A percentile compares a stretch with the other conserved stretches of the same genome.
Evolutionary conservation across 2,113 vertebrate genomes (phyloP).

Genomic region (Ophiodon elongatus): DNA sequence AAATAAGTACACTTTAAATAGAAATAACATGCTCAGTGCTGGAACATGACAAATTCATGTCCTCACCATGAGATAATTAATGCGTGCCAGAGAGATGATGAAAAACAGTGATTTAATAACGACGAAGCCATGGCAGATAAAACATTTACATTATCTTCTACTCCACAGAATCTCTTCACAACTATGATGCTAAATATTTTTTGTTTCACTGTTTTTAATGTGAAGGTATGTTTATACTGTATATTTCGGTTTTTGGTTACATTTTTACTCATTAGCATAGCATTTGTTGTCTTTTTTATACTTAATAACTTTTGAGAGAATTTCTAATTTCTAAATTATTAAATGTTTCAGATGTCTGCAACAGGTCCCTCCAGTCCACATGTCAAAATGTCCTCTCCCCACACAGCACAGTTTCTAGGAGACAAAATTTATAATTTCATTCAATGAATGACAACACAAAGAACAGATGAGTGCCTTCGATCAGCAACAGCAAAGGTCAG

Average conservation of each 20-base stretch:
- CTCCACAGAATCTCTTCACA: neutral
- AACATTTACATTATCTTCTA: neutral
- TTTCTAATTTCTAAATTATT: neutral
- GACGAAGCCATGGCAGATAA: neutral
- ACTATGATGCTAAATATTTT: no score
- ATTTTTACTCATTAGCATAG: neutral
- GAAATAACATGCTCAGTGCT: neutral
- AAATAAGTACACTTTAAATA: slow-evolving; percentile 5
- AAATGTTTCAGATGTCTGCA: neutral
- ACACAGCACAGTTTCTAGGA: neutral
- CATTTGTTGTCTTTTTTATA: neutral
- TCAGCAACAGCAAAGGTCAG: neutral
- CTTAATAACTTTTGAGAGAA: neutral
- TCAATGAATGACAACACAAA: neutral
- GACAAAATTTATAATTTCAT: neutral
- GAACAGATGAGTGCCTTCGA: neutral
- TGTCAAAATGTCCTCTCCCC: neutral
- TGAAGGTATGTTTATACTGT: neutral
- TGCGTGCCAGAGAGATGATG: neutral
- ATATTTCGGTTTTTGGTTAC: neutral
- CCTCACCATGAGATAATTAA: neutral
- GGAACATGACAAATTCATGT: neutral
- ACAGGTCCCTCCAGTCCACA: neutral
- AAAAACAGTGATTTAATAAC: neutral
- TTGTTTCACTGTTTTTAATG: no score